Base-by-base conservation (phyloP, 2,797 vertebrate genomes). In the Synanceia verrucosa region DNA sequence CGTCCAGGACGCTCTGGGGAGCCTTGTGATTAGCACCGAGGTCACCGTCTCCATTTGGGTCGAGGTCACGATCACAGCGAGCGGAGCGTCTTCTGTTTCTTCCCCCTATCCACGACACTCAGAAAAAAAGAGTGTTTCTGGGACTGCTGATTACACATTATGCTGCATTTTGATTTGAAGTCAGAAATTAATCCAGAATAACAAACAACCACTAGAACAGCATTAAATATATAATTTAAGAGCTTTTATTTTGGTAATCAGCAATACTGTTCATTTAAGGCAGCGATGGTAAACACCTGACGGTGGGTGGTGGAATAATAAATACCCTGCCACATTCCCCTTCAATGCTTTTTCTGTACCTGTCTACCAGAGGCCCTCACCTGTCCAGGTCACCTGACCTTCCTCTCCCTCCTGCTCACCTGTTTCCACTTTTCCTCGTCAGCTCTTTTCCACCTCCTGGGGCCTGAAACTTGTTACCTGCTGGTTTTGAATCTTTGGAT, bases 1-100 rank as follows among this genome's bases (percentile, higher is more conserved):
- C 29, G 26, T 70, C 72, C 44, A 78, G 68, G 48, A 56, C 21
- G 63, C 55, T 72, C 81, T 39, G 59, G 47, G 62, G 84, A 85
- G 78, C 37, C 13, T 70, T 23, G 77, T 61, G 87, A 92, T 92
- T 91, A 92, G 80, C 81, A 6, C 24, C 0, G 63, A 90, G 87
- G 88, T 91, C 78, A 33, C 37, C 0, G 72, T 78, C 86, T 85
- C 83, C 82, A 91, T 91, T 88, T 81, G 79, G 82, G 73, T 81
- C 21, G 70, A 90, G 89, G 90, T 91, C 85, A 70, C 39, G 12
- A 44, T 76, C 70, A 76, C 65, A 79, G 31, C 66, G 67, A 69
- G 50, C 3, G 5, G 9, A 4, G n/a, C 28, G 2, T 67, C 78
- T 73, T 65, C 3, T 19, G 51, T 13, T 46, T 62, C 55, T 24